Evolutionary conservation across 2,888 invertebrate genomes (phyloP).

Genomic region (Nomada ruficornis): DNA sequence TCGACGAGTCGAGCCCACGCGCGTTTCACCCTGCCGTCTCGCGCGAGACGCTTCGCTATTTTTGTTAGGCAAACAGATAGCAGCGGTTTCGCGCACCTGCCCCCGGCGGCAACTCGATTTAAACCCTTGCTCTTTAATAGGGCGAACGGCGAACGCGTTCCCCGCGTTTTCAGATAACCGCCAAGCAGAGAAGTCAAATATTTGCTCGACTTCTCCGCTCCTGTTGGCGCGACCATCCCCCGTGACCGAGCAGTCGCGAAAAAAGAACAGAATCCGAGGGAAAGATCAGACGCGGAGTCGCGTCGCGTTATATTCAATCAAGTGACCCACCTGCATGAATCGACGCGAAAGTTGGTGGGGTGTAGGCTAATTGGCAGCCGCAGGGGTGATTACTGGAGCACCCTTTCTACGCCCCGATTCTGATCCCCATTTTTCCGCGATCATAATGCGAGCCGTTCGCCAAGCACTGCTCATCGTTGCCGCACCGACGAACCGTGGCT

Average conservation of each 20-base stretch:
- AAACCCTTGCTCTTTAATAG: conserved; percentile 13
- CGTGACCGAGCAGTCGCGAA: conserved; percentile 2
- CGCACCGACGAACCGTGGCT: conserved; percentile 50
- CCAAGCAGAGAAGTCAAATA: conserved; percentile 17
- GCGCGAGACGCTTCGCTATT: conserved; percentile 4
- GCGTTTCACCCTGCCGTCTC: background rate
- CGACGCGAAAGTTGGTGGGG: background rate
- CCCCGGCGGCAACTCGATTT: conserved; percentile 15
- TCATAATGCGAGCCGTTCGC: conserved; percentile 35
- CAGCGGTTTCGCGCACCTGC: conserved; percentile 22
- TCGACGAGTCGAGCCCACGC: background rate
- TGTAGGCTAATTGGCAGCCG: too few species aligned
- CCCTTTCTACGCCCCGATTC: background rate
- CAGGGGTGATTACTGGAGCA: too few species aligned
- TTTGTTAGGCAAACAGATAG: conserved; percentile 22
- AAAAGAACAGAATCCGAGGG: conserved; percentile 12
- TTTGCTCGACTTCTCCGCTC: conserved; percentile 8
- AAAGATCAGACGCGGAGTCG: conserved; percentile 16
- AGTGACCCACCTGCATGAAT: conserved; percentile 1
- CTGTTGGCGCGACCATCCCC: conserved; percentile 26
- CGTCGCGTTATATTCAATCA: conserved; percentile 61
- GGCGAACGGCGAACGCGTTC: background rate
- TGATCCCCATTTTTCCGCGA: conserved; percentile 61
- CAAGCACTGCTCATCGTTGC: conserved; percentile 42
- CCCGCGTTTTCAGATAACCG: too few species aligned